A percentile compares a stretch with the other conserved stretches of the same genome.
phyloP scores from a whole-genome alignment of 2,113 vertebrate species.

The Lamprotornis superbus region DNA sequence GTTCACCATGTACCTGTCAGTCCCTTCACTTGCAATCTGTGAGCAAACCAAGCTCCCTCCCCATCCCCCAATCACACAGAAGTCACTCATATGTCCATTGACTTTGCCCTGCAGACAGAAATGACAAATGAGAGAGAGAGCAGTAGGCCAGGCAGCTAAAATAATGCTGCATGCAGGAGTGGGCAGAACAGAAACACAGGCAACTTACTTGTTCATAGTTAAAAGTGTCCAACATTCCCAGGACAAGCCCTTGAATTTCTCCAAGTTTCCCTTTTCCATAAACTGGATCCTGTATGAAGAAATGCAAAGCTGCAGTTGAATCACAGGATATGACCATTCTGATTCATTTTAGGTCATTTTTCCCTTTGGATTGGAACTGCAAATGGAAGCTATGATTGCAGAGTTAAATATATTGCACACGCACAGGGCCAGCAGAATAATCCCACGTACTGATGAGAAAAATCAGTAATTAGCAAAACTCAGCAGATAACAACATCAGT shows the following conservation, averaged over 20 bases:
- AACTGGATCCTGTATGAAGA: constrained; percentile 86
- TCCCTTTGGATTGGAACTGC: neutral
- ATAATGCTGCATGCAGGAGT: neutral
- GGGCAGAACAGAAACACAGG: neutral
- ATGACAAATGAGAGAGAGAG: neutral
- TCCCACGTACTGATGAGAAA: neutral
- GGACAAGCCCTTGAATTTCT: constrained; percentile 94
- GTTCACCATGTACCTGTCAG: neutral
- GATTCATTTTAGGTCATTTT: no score
- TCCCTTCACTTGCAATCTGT: neutral
- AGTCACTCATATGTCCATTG: neutral
- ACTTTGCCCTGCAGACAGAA: neutral
- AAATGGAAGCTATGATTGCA: neutral
- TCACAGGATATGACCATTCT: neutral
- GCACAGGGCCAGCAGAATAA: neutral
- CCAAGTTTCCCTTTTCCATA: constrained; percentile 94
- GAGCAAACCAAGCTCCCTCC: neutral
- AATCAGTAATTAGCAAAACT: neutral
- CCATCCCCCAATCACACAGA: neutral
- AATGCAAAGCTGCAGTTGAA: neutral
- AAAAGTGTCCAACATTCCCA: constrained; percentile 97
- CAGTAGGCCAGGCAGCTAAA: neutral
- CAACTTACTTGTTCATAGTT: constrained; percentile 91
- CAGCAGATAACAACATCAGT: neutral
- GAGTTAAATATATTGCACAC: neutral